Base-by-base conservation (phyloP, 2,797 vertebrate species). In the Natrix natrix region DNA sequence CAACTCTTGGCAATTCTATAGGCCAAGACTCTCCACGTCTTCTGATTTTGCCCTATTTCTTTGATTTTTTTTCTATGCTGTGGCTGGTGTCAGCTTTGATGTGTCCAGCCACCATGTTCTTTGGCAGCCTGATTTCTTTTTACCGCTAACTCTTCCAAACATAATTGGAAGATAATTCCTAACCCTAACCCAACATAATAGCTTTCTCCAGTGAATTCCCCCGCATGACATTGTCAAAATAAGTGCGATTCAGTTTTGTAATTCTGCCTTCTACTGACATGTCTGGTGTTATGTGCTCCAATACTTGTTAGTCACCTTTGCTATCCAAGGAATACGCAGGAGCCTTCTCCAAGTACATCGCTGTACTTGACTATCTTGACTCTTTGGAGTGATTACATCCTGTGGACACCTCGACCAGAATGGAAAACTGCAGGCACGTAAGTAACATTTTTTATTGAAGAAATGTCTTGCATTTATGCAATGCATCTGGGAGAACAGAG, bases 391-490 rank as follows among this genome's bases (percentile, higher is more conserved):
- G 32, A 83, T 20, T 48, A 48, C 43, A 83, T 48, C 20, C 22
- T 83, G 37, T 83, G 78, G 43, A 83, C 43, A 83, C 4, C 22
- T 48, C 4, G 10, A 24, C 20, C 37, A 12, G 20, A 83, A 48
- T 86, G 63, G 57, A 54, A 26, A 17, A 11, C 11, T 69, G 48
- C 87, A 90, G 91, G 61, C 5, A 59, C 55, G 8, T 59, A 86
- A 86, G 61, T 93, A 91, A 57, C 88, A 87, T 56, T 94, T 94
- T 94, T 69, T 95, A 60, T 96, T 86, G 88, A 86, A 93, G 74
- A 97, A 97, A 94, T 83, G 93, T 66, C 94, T 88, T 96, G 89
- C 94, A 93, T 93, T 95, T 95, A 96, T 90, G 93, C 92, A 93
- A 60, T 95, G 93, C 96, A 94, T 63, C 57, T 94, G 78, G 61